Conservation (phyloP, 2,888 invertebrate genomes). For the Drosophila formosana region DNA sequence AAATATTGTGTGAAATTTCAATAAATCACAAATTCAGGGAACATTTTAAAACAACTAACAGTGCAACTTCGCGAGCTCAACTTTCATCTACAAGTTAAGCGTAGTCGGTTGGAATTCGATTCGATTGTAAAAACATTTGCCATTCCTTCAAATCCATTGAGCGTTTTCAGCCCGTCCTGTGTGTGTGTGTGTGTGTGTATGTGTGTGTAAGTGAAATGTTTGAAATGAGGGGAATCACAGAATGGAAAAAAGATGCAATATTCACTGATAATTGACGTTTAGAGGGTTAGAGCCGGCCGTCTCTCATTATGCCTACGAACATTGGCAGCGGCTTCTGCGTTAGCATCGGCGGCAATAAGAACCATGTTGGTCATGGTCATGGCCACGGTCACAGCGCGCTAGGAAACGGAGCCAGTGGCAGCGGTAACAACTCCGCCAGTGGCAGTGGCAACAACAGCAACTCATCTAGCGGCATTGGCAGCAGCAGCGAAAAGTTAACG, state of each 20-base stretch:
- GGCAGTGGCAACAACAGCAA: constrained; percentile 11
- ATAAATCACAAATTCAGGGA: neutral
- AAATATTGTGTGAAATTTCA: neutral
- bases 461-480: constrained; percentile 2
- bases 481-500: constrained; percentile 52
- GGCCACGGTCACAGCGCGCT: constrained; percentile 28
- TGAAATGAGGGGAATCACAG: neutral
- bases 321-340: constrained; percentile 46
- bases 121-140: constrained; percentile 3
- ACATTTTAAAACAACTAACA: neutral
- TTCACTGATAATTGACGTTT: constrained; percentile 39
- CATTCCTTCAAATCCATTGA: neutral
- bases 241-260: constrained; percentile 27
- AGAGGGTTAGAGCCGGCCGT: constrained; percentile 44
- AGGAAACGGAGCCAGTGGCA: constrained; percentile 24
- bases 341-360: constrained; percentile 36
- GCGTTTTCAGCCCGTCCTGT: neutral
- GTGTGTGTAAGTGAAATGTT: constrained; percentile 4
- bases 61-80: constrained; percentile 2
- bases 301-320: constrained; percentile 70
- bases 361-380: constrained; percentile 46
- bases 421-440: constrained; percentile 16
- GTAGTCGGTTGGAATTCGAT: constrained; percentile 9
- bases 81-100: constrained; percentile 2
- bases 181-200: constrained; percentile 10